Percentiles rank a stretch among this genome's conserved stretches.
Conservation (phyloP, 2,113 vertebrate genomes). For the Cheirogaleus medius region DNA sequence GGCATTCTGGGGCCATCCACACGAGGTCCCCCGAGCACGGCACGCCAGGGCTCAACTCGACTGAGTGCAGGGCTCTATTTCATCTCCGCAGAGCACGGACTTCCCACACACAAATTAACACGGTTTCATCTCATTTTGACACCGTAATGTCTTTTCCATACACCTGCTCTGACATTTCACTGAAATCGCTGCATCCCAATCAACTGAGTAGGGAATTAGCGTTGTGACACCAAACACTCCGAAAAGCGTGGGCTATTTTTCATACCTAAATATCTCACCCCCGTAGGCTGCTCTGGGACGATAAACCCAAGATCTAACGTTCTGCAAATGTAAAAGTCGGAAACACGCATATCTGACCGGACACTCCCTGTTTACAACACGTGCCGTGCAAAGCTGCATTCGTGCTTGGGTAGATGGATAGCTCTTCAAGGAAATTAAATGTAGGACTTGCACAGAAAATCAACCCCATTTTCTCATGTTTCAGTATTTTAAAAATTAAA, state of each 20-base stretch:
- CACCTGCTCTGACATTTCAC: slow-evolving; percentile 78
- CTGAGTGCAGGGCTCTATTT: slow-evolving; percentile 74
- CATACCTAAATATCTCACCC: slow-evolving; percentile 65
- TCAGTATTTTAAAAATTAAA: neutral
- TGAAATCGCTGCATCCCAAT: slow-evolving; percentile 79
- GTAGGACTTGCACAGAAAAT: neutral
- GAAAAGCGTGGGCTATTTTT: slow-evolving; percentile 70
- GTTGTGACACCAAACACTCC: slow-evolving; percentile 70
- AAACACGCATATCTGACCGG: neutral
- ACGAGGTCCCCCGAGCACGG: neutral
- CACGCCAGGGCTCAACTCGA: slow-evolving; percentile 73
- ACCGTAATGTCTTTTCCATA: slow-evolving; percentile 82
- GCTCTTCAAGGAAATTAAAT: neutral
- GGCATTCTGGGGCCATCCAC: slow-evolving; percentile 21
- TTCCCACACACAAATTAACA: slow-evolving; percentile 83
- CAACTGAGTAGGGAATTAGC: slow-evolving; percentile 74
- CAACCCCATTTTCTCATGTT: neutral
- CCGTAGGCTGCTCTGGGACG: slow-evolving; percentile 52
- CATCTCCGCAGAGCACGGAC: slow-evolving; percentile 74
- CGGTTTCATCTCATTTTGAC: slow-evolving; percentile 80
- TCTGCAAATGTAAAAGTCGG: neutral
- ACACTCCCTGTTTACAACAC: neutral
- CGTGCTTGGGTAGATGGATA: neutral
- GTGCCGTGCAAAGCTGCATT: neutral
- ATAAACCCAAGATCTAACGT: neutral